These are phyloP conservation scores for Cabera pusaria DNA, from an alignment of 2,888 invertebrate species.

Conservation along the genomic window DNA sequence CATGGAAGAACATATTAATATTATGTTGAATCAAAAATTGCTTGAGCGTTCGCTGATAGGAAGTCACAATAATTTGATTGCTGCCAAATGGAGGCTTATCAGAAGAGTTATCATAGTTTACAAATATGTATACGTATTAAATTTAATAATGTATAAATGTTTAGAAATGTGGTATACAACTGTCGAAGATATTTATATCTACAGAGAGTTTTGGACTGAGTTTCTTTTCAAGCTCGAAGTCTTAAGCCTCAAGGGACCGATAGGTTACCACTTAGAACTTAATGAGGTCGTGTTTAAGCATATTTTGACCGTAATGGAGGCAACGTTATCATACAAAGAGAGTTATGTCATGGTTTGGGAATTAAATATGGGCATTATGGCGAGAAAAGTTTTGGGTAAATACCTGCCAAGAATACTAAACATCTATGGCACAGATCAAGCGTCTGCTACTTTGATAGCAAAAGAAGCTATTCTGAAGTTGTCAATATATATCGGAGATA, in stretches of 20 bases:
- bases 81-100: constrained; percentile 4
- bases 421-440: not conserved
- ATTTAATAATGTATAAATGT: constrained; percentile 2
- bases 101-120: not conserved
- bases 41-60: too few relatives aligned
- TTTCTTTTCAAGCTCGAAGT: constrained; percentile 1
- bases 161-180: constrained; percentile 2
- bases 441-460: not conserved
- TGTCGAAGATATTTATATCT: constrained; percentile 6
- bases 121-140: not conserved
- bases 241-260: too few relatives aligned
- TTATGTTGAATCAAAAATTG: constrained; percentile 1
- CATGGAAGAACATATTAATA: constrained; percentile 6
- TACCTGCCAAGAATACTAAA: too few relatives aligned
- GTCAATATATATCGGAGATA: not conserved
- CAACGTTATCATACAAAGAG: constrained; percentile 1
- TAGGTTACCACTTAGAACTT: too few relatives aligned
- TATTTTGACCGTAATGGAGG: constrained; percentile 1
- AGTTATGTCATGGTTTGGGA: constrained; percentile 2
- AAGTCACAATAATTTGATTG: not conserved
- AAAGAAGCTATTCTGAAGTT: not conserved
- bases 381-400: constrained; percentile 1
- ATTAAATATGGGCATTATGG: constrained; percentile 7
- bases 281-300: too few relatives aligned
- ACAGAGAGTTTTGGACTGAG: constrained; percentile 1